These are phyloP conservation scores for Gymnodraco acuticeps DNA, from an alignment of 2,797 vertebrate species.

Conservation along the genomic window DNA sequence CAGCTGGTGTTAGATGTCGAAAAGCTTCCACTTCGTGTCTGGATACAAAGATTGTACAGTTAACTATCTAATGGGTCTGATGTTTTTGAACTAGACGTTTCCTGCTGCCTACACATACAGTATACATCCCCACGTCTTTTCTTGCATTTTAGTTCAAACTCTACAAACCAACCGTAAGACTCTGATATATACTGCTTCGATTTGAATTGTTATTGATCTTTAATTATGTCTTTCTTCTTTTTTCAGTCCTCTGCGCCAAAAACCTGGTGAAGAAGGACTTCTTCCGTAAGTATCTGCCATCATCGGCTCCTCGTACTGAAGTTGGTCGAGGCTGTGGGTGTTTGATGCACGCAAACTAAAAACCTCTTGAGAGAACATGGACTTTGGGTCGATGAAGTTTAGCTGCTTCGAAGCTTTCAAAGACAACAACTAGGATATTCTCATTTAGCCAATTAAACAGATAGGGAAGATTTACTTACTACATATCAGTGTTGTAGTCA, in stretches of 20 bases:
- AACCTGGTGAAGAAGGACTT: constrained; percentile 99
- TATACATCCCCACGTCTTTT: constrained; percentile 23
- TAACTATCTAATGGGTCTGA: constrained; percentile 1
- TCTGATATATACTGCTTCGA: not conserved
- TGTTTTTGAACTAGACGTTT: constrained; percentile 26
- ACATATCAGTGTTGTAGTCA: not conserved
- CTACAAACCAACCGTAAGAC: not conserved
- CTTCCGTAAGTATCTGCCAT: constrained; percentile 93
- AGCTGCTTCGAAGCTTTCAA: not conserved
- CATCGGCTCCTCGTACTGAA: constrained; percentile 6
- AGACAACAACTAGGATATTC: not conserved
- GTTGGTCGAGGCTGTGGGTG: constrained; percentile 38
- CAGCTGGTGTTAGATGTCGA: not conserved
- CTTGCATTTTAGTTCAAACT: constrained; percentile 1
- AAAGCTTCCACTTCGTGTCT: constrained; percentile 5
- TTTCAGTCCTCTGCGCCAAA: constrained; percentile 97
- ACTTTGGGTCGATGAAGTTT: constrained; percentile 36
- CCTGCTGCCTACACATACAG: constrained; percentile 13
- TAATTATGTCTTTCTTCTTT: constrained; percentile 6
- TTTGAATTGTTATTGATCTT: constrained; percentile 18
- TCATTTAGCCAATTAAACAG: constrained; percentile 12
- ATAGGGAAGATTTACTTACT: constrained; percentile 9
- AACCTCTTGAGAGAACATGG: constrained; percentile 46
- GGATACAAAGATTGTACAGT: not conserved
- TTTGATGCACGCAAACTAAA: constrained; percentile 38